Evolutionary conservation across 2,113 vertebrate species (phyloP), one percentile per base, ranked within the genome.

Genomic region (Antechinus flavipes): DNA sequence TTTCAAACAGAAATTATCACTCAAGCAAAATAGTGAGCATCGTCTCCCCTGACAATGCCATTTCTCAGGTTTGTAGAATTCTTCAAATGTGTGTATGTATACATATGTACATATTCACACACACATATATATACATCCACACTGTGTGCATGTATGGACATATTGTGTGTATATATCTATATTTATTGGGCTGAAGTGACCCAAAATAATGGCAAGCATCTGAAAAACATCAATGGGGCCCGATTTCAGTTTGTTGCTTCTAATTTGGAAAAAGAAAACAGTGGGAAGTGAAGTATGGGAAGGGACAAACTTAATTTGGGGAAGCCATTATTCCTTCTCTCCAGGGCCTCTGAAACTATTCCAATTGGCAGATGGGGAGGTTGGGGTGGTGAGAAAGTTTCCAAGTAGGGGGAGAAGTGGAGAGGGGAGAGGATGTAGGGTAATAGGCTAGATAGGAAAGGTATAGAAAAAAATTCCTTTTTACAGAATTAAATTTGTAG

Each of bases 11-110:
- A 96, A 97, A 0, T 95, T 89, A 96, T 42, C 9, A 94, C 94
- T 96, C 93, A 97, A 30, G 94, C 91, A 96, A 97, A 97, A 97
- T 2, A 91, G 95, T 26, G 42, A 97, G 95, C 97, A 98, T 98
- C 84, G 47, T 96, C 92, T 92, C 92, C 94, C 95, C 96, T 97
- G 98, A 0, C 89, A 96, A 97, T 68, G 93, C 97, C 96, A 50
- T 0, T 16, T 68, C 56, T 93, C 93, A 92, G 95, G 95, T 96
- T 96, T 98, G 97, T 90, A 97, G 97, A 97, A 97, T 94, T 91
- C n/a, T 91, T 95, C 93, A 91, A 97, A 92, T 97, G 93, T 93
- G 49, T 90, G 35, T 50, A 2, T 26, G 46, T 50, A 10, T 47
- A 26, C 26, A 26, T 76, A 12, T 49, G 5, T 46, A 8, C 46